These are phyloP conservation scores for Columba livia DNA, from an alignment of 2,113 vertebrate species.

Conservation along the genomic window DNA sequence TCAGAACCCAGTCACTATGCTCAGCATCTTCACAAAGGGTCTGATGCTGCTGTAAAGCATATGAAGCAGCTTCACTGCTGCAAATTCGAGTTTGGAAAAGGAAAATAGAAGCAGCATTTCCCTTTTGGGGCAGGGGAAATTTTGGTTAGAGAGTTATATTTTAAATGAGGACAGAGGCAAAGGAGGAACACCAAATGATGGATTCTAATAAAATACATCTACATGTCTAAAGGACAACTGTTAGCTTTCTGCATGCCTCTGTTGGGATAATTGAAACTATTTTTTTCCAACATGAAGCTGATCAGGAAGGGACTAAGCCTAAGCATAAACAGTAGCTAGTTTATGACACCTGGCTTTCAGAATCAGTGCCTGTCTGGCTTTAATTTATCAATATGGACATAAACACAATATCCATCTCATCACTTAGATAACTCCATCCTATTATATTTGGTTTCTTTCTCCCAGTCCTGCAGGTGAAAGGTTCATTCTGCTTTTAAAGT, in stretches of 20 bases:
- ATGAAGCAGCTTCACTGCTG: background rate
- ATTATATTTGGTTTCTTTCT: background rate
- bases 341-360: background rate
- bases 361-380: background rate
- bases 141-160: background rate
- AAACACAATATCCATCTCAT: background rate
- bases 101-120: background rate
- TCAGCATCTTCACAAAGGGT: background rate
- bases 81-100: background rate
- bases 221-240: background rate
- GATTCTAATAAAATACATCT: background rate
- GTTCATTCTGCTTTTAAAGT: background rate
- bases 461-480: background rate
- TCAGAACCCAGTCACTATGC: background rate
- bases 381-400: background rate
- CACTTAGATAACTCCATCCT: background rate
- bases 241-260: background rate
- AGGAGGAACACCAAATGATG: background rate
- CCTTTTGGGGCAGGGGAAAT: background rate
- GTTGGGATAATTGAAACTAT: background rate
- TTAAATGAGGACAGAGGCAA: background rate
- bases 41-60: background rate
- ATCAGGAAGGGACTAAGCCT: background rate
- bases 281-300: background rate
- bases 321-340: background rate